Conservation (phyloP, 30 jellyfish, hydroid and myxozoan genomes). For the Aurelia sp. region DNA sequence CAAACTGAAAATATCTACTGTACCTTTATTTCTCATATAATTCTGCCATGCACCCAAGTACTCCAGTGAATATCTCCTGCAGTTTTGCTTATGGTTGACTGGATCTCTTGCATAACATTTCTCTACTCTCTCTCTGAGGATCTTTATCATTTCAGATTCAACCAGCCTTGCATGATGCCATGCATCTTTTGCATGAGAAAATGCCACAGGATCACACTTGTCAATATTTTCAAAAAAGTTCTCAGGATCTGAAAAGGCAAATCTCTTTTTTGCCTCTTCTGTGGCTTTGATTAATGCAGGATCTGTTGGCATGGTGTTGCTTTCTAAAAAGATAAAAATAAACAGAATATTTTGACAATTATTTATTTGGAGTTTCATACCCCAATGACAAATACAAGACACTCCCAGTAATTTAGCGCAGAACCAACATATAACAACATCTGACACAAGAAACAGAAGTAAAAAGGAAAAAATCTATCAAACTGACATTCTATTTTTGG, state of each 20-base stretch:
- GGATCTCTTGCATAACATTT: conserved; percentile 81
- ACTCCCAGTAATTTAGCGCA: too few relatives aligned
- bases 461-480: too few relatives aligned
- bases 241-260: conserved; percentile 63
- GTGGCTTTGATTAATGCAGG: conserved; percentile 52
- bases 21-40: conserved; percentile 84
- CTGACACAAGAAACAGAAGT: too few relatives aligned
- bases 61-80: conserved; percentile 71
- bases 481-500: too few relatives aligned
- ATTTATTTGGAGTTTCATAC: too few relatives aligned
- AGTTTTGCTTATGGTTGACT: conserved; percentile 76
- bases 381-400: too few relatives aligned
- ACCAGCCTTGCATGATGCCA: conserved; percentile 79
- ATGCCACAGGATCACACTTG: conserved; percentile 77
- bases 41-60: conserved; percentile 84
- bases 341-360: too few relatives aligned
- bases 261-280: conserved; percentile 52
- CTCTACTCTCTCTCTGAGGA: conserved; percentile 67
- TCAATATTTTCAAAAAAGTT: conserved; percentile 72
- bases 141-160: conserved; percentile 82
- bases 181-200: conserved; percentile 67
- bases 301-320: neutral
- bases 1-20: neutral
- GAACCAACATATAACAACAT: too few relatives aligned
- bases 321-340: too few relatives aligned